These are phyloP conservation scores for Pyxicephalus adspersus DNA, from an alignment of 2,113 vertebrate genomes.

Conservation along the genomic window DNA sequence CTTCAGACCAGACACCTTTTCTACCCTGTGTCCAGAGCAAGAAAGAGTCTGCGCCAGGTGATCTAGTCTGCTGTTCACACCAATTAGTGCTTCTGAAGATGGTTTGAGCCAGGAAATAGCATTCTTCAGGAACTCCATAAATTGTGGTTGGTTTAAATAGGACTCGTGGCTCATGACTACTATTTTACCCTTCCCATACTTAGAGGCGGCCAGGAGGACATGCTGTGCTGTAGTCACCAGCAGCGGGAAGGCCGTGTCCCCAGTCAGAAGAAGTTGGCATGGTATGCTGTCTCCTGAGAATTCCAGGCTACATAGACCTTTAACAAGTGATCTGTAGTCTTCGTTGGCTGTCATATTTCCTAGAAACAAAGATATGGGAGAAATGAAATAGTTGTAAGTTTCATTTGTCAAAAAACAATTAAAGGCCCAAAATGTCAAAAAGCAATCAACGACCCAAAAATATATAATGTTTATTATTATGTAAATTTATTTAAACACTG, in stretches of 20 bases:
- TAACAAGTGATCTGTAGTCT: constrained; percentile 67
- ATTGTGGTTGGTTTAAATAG: constrained; percentile 71
- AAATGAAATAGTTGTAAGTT: no score
- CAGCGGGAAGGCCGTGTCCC: constrained; percentile 72
- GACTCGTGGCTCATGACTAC: constrained; percentile 81
- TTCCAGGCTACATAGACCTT: constrained; percentile 68
- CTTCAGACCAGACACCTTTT: constrained; percentile 63
- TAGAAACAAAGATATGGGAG: background rate
- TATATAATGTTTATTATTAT: no score
- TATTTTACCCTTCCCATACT: constrained; percentile 78
- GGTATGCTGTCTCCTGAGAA: constrained; percentile 58
- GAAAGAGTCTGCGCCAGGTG: constrained; percentile 72
- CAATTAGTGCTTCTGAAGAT: constrained; percentile 66
- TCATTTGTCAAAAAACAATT: no score
- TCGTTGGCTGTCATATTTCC: constrained; percentile 1
- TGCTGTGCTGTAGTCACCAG: constrained; percentile 70
- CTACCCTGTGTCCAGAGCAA: constrained; percentile 41
- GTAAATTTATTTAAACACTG: no score
- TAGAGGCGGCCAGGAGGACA: constrained; percentile 75
- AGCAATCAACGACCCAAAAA: no score
- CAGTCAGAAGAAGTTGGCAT: constrained; percentile 69
- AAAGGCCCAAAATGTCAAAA: no score
- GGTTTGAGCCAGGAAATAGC: constrained; percentile 81
- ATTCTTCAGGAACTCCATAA: constrained; percentile 79
- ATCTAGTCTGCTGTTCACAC: constrained; percentile 67